A percentile compares a stretch with the other conserved stretches of the same genome.
phyloP scores from a whole-genome alignment of 2,113 vertebrate genomes.

The Fulmarus glacialis region DNA sequence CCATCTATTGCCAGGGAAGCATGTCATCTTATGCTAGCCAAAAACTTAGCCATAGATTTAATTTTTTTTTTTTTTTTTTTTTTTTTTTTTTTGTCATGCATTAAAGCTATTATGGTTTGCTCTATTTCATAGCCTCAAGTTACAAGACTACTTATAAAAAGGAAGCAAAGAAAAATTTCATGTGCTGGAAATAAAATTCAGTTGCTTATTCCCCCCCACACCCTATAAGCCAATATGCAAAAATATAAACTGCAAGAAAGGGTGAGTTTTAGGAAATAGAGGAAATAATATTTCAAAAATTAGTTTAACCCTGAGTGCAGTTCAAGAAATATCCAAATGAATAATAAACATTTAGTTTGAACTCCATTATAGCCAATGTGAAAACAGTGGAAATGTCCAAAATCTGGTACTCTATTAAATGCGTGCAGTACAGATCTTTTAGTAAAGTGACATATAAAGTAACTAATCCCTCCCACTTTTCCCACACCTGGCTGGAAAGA shows the following conservation, averaged over 20 bases:
- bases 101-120: neutral
- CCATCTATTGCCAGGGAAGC: neutral
- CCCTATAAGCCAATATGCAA: neutral
- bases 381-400: neutral
- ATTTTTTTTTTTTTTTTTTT: neutral
- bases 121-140: neutral
- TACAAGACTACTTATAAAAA: neutral
- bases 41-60: neutral
- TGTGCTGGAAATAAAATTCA: neutral
- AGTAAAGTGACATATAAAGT: neutral
- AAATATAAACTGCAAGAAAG: neutral
- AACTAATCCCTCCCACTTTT: constrained; percentile 44
- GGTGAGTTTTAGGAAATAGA: neutral
- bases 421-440: neutral
- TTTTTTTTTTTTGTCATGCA: neutral
- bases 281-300: neutral
- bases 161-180: neutral
- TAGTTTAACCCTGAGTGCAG: neutral
- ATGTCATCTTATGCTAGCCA: neutral
- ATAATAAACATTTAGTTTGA: neutral
- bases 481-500: neutral
- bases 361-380: neutral
- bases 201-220: neutral
- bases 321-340: neutral
- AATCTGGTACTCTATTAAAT: neutral